Conservation (phyloP, 2,113 vertebrate genomes). For the Nycticebus coucang region DNA sequence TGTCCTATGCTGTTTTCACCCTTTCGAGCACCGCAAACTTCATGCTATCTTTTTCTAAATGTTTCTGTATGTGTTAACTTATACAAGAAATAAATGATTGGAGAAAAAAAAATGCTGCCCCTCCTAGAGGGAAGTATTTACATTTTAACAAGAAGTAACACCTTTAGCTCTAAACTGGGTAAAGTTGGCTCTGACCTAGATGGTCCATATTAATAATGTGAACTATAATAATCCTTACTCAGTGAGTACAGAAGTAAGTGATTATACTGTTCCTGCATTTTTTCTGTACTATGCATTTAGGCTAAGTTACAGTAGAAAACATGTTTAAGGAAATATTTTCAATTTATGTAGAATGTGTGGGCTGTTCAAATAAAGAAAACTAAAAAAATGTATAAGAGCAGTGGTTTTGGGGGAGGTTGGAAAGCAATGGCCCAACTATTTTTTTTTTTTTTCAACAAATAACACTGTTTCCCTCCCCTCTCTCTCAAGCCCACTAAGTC, state of each 20-base stretch:
- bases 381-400: neutral
- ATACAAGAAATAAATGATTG: neutral
- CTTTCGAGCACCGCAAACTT: neutral
- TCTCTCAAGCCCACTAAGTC: neutral
- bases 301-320: slow-evolving; percentile 17
- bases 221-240: neutral
- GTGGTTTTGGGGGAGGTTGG: neutral
- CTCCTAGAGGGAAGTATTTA: slow-evolving; percentile 31
- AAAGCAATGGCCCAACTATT: neutral
- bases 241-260: neutral
- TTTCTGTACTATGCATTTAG: neutral
- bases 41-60: neutral
- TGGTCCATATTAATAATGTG: neutral
- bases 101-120: neutral
- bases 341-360: neutral
- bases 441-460: neutral
- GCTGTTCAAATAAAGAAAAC: slow-evolving; percentile 33
- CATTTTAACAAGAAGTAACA: slow-evolving; percentile 22
- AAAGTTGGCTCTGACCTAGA: slow-evolving; percentile 2
- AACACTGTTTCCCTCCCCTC: neutral
- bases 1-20: neutral
- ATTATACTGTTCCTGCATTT: neutral
- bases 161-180: neutral
- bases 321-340: slow-evolving; percentile 34
- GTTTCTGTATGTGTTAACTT: slow-evolving; percentile 25